Base-by-base conservation (phyloP, 2,797 vertebrate species). In the Myotis vivesi region DNA sequence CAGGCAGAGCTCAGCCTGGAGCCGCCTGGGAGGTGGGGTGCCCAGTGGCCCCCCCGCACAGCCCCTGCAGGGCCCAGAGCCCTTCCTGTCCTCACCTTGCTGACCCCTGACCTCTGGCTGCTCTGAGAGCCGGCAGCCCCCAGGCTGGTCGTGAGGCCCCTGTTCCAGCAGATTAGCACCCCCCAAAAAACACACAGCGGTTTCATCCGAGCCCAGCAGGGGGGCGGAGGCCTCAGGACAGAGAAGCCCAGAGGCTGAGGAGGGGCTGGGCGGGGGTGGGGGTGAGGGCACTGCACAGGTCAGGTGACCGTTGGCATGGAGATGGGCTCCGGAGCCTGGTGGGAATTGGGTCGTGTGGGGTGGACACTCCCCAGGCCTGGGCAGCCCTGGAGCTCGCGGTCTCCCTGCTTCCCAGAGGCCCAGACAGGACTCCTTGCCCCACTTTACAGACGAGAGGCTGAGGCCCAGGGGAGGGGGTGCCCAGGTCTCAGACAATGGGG, bases 31-130 rank as follows among this genome's bases (percentile, higher is more conserved):
- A 66, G 46, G 4, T 0, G 57, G 23, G 76, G 66, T 28, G 55
- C 66, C 51, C 0, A 2, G 51, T 0, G 6, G 38, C n/a, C 49
- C 46, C 46, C 23, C 1, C 10, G 25, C 75, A 71, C 1, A 5
- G 68, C 13, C 77, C 94, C 76, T 13, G 22, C 69, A 30, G 89
- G 11, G 15, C 44, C 89, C 76, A 53, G 72, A 33, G 92, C 95
- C 97, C 94, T 93, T 68, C 92, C 91, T 98, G 97, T 81, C 96
- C 88, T 97, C 98, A 97, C 89, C 95, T 97, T 97, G 97, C 93
- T 97, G 98, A 90, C 93, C 17, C 1, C 87, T 17, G 93, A 97
- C 98, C 97, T 92, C 96, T n/a, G 96, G 97, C 96, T 95, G 75
- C 93, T 97, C 64, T 97, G 96, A 96, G 96, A 98, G 97, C 96